phyloP scores from a whole-genome alignment of 2,113 vertebrate genomes.

The Camelus bactrianus region DNA sequence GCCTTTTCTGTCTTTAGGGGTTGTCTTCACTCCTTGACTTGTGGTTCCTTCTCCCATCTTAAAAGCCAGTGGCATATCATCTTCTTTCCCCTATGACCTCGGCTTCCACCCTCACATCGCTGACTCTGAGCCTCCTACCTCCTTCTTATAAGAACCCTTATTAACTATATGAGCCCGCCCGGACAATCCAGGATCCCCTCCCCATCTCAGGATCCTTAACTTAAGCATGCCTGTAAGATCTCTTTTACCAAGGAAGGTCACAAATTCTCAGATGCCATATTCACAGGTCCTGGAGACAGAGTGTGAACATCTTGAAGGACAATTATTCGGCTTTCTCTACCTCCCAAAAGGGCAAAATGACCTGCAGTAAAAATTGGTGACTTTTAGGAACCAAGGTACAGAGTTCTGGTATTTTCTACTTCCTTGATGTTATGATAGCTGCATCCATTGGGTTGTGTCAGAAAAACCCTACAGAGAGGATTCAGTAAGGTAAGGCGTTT shows the following conservation, averaged over 20 bases:
- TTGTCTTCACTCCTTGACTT: not conserved
- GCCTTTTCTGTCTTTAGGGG: not conserved
- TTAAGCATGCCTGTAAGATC: not conserved
- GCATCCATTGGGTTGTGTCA: not conserved
- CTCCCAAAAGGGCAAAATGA: not conserved
- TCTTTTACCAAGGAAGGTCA: not conserved
- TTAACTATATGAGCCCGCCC: not conserved
- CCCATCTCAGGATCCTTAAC: not conserved
- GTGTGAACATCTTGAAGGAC: not conserved
- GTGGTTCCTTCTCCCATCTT: not conserved
- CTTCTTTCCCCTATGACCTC: not conserved
- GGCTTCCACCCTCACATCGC: not conserved
- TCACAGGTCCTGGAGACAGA: not conserved
- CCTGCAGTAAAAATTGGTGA: not conserved
- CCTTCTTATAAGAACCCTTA: not conserved
- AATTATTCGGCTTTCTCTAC: not conserved
- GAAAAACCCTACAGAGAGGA: not conserved
- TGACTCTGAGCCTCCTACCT: not conserved
- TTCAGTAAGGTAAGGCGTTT: not conserved
- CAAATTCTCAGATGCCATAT: not conserved
- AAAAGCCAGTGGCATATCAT: not conserved
- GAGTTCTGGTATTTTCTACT: not conserved
- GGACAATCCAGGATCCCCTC: not conserved
- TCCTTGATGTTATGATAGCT: not conserved
- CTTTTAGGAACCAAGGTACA: not conserved